Percentiles rank a stretch among this genome's conserved stretches.
Conservation (phyloP, 2,888 invertebrate genomes). For the Alsophila aescularia region DNA sequence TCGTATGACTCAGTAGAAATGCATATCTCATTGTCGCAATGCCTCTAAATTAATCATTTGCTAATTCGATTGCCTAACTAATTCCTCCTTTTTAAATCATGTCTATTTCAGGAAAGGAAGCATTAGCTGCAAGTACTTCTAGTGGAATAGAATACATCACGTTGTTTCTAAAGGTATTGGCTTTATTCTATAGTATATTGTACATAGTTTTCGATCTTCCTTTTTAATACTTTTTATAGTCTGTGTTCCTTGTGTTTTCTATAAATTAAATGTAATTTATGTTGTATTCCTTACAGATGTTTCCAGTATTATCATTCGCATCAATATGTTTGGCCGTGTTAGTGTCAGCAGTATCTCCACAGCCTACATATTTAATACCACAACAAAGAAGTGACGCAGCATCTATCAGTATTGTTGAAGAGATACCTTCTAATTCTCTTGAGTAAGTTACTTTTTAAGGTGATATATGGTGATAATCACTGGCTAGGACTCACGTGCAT, state of each 20-base stretch:
- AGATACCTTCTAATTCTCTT: slow-evolving; percentile 10
- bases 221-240: background rate
- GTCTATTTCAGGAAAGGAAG: background rate
- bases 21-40: slow-evolving; percentile 7
- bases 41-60: slow-evolving; percentile 7
- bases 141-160: background rate
- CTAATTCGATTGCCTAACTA: slow-evolving; percentile 19
- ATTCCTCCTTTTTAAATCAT: slow-evolving; percentile 4
- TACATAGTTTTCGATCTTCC: background rate
- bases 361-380: slow-evolving; percentile 36
- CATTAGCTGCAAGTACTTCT: background rate
- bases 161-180: background rate
- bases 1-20: slow-evolving; percentile 19
- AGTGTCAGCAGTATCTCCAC: slow-evolving; percentile 19
- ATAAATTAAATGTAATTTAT: background rate
- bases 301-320: slow-evolving; percentile 5
- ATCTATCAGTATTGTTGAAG: slow-evolving; percentile 6
- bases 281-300: slow-evolving; percentile 24
- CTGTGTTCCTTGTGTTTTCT: background rate
- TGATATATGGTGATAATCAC: no score
- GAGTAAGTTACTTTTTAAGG: no score
- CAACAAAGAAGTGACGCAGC: slow-evolving; percentile 32
- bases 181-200: background rate
- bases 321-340: slow-evolving; percentile 14
- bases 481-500: no score